Conservation (phyloP, 2,888 invertebrate genomes). For the Drosophila subsilvestris region DNA sequence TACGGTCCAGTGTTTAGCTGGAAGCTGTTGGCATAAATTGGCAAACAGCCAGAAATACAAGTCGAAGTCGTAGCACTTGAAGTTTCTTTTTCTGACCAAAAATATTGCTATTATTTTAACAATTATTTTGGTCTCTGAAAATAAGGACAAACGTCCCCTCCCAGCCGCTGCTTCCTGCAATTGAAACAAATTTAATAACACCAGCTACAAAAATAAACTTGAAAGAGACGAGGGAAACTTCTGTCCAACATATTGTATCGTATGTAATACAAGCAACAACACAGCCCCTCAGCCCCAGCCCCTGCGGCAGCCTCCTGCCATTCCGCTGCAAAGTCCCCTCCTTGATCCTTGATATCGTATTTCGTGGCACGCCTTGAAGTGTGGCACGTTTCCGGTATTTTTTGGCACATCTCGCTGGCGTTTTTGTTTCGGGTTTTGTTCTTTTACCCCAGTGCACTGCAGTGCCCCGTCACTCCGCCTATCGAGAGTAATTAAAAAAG, state of each 20-base stretch:
- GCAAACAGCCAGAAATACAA: neutral
- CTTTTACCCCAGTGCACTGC: neutral
- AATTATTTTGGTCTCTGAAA: neutral
- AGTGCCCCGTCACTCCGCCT: slow-evolving; percentile 15
- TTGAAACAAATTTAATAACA: slow-evolving; percentile 17
- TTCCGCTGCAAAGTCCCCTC: neutral
- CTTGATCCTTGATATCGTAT: slow-evolving; percentile 22
- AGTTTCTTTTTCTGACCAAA: neutral
- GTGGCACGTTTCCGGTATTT: slow-evolving; percentile 28
- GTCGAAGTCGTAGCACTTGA: neutral
- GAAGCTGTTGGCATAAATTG: neutral
- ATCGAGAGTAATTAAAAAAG: slow-evolving; percentile 47
- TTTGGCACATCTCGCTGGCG: slow-evolving; percentile 27
- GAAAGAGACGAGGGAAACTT: slow-evolving; percentile 17
- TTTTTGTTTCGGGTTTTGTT: slow-evolving; percentile 29
- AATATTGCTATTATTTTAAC: neutral
- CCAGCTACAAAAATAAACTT: neutral
- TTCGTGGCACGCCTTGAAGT: slow-evolving; percentile 41
- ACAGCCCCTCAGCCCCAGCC: neutral
- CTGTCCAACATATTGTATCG: slow-evolving; percentile 1
- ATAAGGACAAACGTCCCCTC: neutral
- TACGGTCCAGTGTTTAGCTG: slow-evolving; percentile 1
- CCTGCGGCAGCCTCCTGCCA: neutral
- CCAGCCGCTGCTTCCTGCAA: slow-evolving; percentile 3
- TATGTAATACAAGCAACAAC: neutral